Percentiles rank a stretch among this genome's conserved stretches.
These are phyloP conservation scores for Bubalus kerabau DNA, from an alignment of 2,113 vertebrate species.

Conservation along the genomic window DNA sequence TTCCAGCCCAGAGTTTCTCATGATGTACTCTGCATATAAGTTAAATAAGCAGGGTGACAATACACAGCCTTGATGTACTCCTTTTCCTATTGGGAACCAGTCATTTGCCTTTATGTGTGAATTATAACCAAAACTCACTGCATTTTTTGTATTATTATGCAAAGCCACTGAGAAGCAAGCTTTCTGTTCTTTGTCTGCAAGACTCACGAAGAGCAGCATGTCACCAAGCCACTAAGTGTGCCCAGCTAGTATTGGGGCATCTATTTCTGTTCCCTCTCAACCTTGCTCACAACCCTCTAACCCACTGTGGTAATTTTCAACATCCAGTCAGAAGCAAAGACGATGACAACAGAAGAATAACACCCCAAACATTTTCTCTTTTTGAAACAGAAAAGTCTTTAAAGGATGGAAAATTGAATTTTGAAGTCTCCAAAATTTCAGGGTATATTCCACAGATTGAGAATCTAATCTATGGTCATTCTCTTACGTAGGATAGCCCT, in stretches of 20 bases:
- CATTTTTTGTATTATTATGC: background rate
- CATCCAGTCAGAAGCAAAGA: background rate
- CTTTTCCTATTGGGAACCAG: too few relatives aligned
- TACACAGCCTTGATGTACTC: too few relatives aligned
- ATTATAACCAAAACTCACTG: background rate
- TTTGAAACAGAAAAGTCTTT: background rate
- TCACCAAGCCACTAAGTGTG: fast-evolving
- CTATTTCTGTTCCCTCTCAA: background rate
- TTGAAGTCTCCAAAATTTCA: background rate
- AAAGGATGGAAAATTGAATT: background rate
- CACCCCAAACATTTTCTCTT: background rate
- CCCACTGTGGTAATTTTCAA: background rate
- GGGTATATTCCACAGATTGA: background rate
- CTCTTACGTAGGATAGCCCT: too few relatives aligned
- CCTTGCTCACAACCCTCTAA: background rate
- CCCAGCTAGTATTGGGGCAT: background rate
- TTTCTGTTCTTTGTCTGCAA: background rate
- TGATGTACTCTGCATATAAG: too few relatives aligned
- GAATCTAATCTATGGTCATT: background rate
- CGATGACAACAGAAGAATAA: background rate
- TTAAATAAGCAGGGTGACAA: too few relatives aligned
- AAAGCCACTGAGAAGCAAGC: background rate
- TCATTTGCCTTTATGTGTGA: background rate
- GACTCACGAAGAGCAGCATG: background rate
- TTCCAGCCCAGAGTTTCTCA: too few relatives aligned